Evolutionary conservation across 2,113 vertebrate genomes (phyloP).

Genomic region (Capra hircus): DNA sequence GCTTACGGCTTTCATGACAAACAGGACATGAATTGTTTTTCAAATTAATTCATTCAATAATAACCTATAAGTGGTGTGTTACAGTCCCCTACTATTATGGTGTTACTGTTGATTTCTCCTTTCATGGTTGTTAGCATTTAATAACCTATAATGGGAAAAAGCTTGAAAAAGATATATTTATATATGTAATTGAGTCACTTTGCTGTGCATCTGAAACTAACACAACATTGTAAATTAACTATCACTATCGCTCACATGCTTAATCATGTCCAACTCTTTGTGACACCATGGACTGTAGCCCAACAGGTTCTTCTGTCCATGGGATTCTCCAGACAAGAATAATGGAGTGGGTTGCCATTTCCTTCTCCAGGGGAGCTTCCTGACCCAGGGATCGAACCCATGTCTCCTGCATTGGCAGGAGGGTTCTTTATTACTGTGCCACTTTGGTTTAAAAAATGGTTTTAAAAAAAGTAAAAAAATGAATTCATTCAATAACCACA

Average conservation of each 20-base stretch:
- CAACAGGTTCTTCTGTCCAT: background rate
- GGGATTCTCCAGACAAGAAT: background rate
- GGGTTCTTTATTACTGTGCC: background rate
- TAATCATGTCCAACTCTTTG: background rate
- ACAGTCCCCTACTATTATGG: background rate
- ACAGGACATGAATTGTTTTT: background rate
- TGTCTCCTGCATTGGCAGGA: background rate
- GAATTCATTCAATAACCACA: background rate
- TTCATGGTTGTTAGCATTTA: background rate
- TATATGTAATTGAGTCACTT: background rate
- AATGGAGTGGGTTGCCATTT: background rate
- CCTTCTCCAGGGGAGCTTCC: background rate
- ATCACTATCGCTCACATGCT: fast-evolving
- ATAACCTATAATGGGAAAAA: background rate
- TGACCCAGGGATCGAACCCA: background rate
- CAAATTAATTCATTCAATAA: background rate
- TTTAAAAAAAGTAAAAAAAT: background rate
- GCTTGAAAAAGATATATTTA: background rate
- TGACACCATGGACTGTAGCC: background rate
- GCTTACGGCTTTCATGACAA: background rate
- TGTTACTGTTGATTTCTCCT: background rate
- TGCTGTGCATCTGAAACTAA: background rate
- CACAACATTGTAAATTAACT: background rate
- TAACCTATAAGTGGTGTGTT: background rate
- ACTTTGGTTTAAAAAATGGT: background rate